A percentile compares a stretch with the other conserved stretches of the same genome.
phyloP scores from a whole-genome alignment of 2,888 invertebrate species.

The Hemaris fuciformis region DNA sequence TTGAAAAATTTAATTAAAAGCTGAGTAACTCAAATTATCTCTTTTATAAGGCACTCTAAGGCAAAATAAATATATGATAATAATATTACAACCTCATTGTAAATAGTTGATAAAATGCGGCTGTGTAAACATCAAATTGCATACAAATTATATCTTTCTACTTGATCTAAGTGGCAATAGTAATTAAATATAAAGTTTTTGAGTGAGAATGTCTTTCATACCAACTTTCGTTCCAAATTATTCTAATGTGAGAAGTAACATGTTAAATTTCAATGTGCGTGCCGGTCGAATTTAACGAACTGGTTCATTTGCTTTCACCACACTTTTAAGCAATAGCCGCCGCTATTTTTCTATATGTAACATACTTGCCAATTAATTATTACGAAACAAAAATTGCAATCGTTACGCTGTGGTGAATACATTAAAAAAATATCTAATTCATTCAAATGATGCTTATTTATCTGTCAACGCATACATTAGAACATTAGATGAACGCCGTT shows the following conservation, averaged over 20 bases:
- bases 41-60: too few relatives aligned
- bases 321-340: conserved; percentile 4
- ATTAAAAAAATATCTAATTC: neutral
- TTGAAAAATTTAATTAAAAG: too few relatives aligned
- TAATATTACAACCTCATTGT: neutral
- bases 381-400: neutral
- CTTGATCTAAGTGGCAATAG: neutral
- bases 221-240: neutral
- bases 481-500: neutral
- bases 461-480: neutral
- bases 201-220: neutral
- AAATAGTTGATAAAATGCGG: neutral
- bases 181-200: neutral
- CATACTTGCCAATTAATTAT: neutral
- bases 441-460: neutral
- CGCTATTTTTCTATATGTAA: neutral
- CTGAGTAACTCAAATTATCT: too few relatives aligned
- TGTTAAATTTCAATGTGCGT: neutral
- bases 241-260: neutral
- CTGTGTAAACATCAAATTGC: neutral
- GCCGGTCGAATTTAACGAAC: neutral
- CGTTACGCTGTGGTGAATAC: too few relatives aligned
- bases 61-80: neutral
- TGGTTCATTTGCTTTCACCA: conserved; percentile 25
- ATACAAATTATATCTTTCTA: neutral